phyloP scores from a whole-genome alignment of 2,888 invertebrate genomes.

The Julus scanicus region DNA sequence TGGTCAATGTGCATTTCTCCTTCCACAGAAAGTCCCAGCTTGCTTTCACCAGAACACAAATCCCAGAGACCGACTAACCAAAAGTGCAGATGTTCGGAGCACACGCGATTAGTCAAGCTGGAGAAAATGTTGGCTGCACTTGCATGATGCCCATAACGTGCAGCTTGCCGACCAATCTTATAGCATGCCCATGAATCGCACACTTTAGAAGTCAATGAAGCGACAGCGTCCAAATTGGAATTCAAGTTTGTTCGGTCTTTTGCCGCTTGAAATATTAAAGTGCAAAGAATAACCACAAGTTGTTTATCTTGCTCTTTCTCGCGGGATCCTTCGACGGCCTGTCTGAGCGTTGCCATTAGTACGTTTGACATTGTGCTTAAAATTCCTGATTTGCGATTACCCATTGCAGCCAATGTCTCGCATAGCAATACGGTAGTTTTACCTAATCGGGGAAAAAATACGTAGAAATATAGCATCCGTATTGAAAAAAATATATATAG shows the following conservation, averaged over 20 bases:
- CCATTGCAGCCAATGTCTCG: conserved; percentile 80
- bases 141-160: conserved; percentile 83
- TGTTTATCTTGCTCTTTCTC: conserved; percentile 52
- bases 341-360: conserved; percentile 60
- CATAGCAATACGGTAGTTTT: conserved; percentile 70
- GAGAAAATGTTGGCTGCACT: conserved; percentile 76
- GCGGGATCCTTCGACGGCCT: background rate
- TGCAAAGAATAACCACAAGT: conserved; percentile 77
- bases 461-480: too few relatives aligned
- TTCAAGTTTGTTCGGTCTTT: conserved; percentile 64
- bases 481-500: too few relatives aligned
- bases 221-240: conserved; percentile 72
- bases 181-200: conserved; percentile 87
- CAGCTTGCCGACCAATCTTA: conserved; percentile 85
- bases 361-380: conserved; percentile 72
- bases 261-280: conserved; percentile 81
- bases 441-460: conserved; percentile 57
- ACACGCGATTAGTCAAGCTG: conserved; percentile 73
- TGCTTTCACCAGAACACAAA: conserved; percentile 62
- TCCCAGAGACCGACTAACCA: conserved; percentile 83
- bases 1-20: conserved; percentile 63
- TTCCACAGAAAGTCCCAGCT: conserved; percentile 60
- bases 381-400: conserved; percentile 73
- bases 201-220: conserved; percentile 69
- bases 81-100: conserved; percentile 88